Evolutionary conservation across 2,888 invertebrate genomes (phyloP), one percentile per base, ranked within the genome.

Genomic region (Periphyllus acericola): DNA sequence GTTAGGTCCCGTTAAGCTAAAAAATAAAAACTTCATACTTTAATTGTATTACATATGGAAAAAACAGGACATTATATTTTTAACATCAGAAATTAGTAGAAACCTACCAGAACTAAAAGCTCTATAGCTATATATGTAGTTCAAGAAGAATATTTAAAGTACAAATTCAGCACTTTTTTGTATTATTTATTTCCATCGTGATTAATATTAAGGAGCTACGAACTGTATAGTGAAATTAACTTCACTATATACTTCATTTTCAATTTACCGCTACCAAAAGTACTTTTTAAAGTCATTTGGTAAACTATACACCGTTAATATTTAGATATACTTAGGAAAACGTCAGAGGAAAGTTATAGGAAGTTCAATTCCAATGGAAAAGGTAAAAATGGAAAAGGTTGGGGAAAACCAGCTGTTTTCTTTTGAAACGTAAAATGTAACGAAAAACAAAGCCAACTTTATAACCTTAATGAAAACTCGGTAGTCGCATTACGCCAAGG

Each of bases 401-500:
- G 74, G 25, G 4, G 34, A 36, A 29, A 52, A 36, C 32, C 66
- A 3, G 14, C 1, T 36, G 60, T 55, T 9, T 32, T 9, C n/a
- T 19, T 79, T 79, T 55, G 52, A 85, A 78, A 21, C 52, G 52
- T n/a, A 84, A 29, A 76, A 76, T 84, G 32, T 29, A 68, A 68
- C 52, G 25, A n/a, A 74, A 86, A 72, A 80, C 80, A 80, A 87
- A 80, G 32, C 55, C 55, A 40, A 87, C 72, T 80, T 80, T 87
- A 72, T 40, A 87, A 72, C 60, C 34, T 60, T 87, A 80, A 87
- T 87, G 72, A 87, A 86, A 80, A 87, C 80, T 80, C 72, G 29
- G 55, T n/a, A 79, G 55, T 55, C 71, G 29, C 46, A 79, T 85
- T 79, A 79, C 71, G 11, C 0, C 68, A 21, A 11, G 36, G 19